Percentiles rank a stretch among this genome's conserved stretches.
Evolutionary conservation across 2,113 vertebrate species (phyloP).

Genomic region (Gobius niger): DNA sequence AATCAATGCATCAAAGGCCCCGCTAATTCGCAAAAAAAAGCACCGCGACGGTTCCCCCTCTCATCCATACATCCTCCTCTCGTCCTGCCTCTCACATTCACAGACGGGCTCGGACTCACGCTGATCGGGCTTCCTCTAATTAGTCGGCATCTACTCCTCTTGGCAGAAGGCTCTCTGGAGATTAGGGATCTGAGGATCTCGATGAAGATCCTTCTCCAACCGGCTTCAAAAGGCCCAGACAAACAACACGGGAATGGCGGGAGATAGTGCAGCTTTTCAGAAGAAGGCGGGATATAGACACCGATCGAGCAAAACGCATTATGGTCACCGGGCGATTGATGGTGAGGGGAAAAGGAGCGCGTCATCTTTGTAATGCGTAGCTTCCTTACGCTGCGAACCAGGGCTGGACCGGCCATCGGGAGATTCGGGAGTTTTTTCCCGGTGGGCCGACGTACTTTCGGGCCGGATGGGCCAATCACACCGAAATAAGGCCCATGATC

Average conservation of each 20-base stretch:
- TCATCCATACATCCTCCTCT: conserved; percentile 35
- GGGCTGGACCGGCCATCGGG: no score
- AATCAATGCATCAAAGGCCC: conserved; percentile 71
- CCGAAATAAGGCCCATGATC: no score
- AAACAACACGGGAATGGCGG: conserved; percentile 54
- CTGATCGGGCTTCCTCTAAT: conserved; percentile 48
- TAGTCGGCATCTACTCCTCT: conserved; percentile 38
- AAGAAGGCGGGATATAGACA: not conserved
- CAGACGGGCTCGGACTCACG: conserved; percentile 34
- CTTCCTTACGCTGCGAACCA: no score
- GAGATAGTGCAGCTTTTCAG: conserved; percentile 38
- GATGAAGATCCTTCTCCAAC: conserved; percentile 56
- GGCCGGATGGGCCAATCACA: no score
- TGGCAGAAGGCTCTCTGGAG: conserved; percentile 42
- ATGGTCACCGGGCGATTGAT: no score
- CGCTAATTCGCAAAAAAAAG: conserved; percentile 63
- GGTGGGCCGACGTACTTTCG: no score
- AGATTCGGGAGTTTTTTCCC: no score
- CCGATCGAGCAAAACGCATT: no score
- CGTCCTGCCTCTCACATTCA: conserved; percentile 34
- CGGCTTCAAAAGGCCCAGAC: conserved; percentile 63
- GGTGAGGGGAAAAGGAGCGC: no score
- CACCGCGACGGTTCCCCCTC: conserved; percentile 24
- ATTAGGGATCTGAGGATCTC: conserved; percentile 58
- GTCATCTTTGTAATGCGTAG: no score